Evolutionary conservation across 2,888 invertebrate species (phyloP).

Genomic region (Drosophila mayaguana): DNA sequence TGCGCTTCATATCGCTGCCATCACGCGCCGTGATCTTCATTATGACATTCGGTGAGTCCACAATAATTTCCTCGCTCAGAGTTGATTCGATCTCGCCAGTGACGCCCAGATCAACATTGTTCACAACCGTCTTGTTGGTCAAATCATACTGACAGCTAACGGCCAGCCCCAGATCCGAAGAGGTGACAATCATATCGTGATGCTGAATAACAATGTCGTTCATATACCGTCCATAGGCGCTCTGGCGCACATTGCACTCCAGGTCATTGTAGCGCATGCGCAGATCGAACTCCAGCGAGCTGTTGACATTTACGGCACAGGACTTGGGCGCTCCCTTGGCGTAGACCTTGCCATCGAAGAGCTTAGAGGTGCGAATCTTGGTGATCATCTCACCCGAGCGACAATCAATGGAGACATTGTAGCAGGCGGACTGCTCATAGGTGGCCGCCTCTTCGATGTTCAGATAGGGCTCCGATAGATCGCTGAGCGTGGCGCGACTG

Average conservation of each 20-base stretch:
- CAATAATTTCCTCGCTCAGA: constrained; percentile 94
- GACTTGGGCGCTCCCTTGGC: constrained; percentile 97
- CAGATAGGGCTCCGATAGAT: constrained; percentile 94
- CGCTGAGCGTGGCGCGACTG: constrained; percentile 93
- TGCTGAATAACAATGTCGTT: constrained; percentile 97
- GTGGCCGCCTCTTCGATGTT: constrained; percentile 96
- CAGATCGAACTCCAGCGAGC: constrained; percentile 94
- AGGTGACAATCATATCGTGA: constrained; percentile 97
- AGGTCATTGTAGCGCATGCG: constrained; percentile 96
- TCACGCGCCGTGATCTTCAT: constrained; percentile 95
- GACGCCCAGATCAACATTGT: constrained; percentile 95
- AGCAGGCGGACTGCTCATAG: constrained; percentile 96
- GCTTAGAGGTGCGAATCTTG: constrained; percentile 94
- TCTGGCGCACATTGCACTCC: constrained; percentile 95
- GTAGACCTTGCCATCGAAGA: constrained; percentile 97
- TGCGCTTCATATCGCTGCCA: constrained; percentile 92
- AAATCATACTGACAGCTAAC: constrained; percentile 97
- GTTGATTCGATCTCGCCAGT: constrained; percentile 94
- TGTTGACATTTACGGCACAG: constrained; percentile 94
- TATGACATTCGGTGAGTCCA: constrained; percentile 96
- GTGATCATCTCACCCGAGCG: constrained; percentile 96
- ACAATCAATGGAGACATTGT: constrained; percentile 97
- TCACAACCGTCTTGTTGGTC: constrained; percentile 96
- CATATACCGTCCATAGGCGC: constrained; percentile 91
- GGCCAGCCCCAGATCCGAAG: constrained; percentile 95